Percentiles rank a stretch among this genome's conserved stretches.
Conservation (phyloP, 2,113 vertebrate genomes). For the Myotis brandtii region DNA sequence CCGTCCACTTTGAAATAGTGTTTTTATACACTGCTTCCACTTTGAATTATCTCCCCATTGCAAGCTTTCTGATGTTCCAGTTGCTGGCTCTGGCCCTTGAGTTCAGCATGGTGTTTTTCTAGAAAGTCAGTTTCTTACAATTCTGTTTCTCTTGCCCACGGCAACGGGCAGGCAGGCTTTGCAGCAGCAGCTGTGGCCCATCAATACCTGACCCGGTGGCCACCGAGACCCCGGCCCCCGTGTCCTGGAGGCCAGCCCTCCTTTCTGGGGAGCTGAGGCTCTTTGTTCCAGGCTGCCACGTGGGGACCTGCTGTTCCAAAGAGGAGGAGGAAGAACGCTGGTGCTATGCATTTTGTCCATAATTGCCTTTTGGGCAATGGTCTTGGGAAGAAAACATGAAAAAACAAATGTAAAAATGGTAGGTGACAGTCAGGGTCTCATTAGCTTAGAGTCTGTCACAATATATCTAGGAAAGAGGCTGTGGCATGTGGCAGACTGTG, state of each 20-base stretch:
- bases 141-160: conserved; percentile 27
- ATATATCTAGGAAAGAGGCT: conserved; percentile 38
- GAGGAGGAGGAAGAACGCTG: not conserved
- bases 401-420: conserved; percentile 65
- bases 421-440: conserved; percentile 47
- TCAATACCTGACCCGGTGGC: not conserved
- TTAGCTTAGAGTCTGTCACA: conserved; percentile 61
- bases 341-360: conserved; percentile 18
- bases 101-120: not conserved
- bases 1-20: not conserved
- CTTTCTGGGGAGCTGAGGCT: not conserved
- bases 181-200: fast-evolving
- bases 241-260: not conserved
- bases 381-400: conserved; percentile 29
- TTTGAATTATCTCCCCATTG: conserved; percentile 72
- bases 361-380: conserved; percentile 23
- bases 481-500: not conserved
- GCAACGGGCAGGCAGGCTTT: not conserved
- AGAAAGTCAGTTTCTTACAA: conserved; percentile 33
- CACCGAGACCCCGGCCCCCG: not conserved
- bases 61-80: conserved; percentile 34
- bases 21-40: not conserved
- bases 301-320: conserved; percentile 17
- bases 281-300: conserved; percentile 42
- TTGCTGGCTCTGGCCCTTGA: conserved; percentile 59